A percentile compares a stretch with the other conserved stretches of the same genome.
phyloP scores from a whole-genome alignment of 1,140 invertebrate species.

The Hormaphis cornu region DNA sequence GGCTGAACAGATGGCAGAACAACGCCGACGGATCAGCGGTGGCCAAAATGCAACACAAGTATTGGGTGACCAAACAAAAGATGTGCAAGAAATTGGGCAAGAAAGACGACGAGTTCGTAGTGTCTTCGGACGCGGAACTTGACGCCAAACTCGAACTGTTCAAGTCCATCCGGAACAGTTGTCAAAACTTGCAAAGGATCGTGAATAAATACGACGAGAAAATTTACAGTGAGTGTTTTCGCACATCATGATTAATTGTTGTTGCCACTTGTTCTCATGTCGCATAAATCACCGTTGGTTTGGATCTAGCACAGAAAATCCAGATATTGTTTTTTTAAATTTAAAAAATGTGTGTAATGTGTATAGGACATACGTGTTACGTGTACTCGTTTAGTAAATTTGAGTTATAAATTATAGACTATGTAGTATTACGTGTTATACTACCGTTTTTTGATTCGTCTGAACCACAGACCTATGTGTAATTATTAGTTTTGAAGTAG shows the following conservation, averaged over 20 bases:
- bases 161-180: slow-evolving; percentile 88
- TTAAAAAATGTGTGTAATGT: no score
- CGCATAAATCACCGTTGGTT: neutral
- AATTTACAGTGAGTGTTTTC: slow-evolving; percentile 59
- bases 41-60: slow-evolving; percentile 86
- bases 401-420: no score
- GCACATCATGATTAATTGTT: neutral
- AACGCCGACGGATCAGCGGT: slow-evolving; percentile 47
- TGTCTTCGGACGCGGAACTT: slow-evolving; percentile 89
- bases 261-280: neutral
- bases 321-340: neutral
- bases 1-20: slow-evolving; percentile 6
- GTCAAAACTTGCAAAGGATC: slow-evolving; percentile 74
- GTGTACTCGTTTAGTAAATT: no score
- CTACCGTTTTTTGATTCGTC: no score
- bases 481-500: no score
- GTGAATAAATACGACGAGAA: slow-evolving; percentile 92
- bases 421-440: no score
- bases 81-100: slow-evolving; percentile 88
- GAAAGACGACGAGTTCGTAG: slow-evolving; percentile 95
- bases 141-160: slow-evolving; percentile 96
- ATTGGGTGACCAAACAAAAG: slow-evolving; percentile 96
- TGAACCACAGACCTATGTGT: no score
- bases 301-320: neutral
- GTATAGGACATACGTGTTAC: no score